Evolutionary conservation across 2,888 invertebrate species (phyloP).

Genomic region (Conomelus anceps): DNA sequence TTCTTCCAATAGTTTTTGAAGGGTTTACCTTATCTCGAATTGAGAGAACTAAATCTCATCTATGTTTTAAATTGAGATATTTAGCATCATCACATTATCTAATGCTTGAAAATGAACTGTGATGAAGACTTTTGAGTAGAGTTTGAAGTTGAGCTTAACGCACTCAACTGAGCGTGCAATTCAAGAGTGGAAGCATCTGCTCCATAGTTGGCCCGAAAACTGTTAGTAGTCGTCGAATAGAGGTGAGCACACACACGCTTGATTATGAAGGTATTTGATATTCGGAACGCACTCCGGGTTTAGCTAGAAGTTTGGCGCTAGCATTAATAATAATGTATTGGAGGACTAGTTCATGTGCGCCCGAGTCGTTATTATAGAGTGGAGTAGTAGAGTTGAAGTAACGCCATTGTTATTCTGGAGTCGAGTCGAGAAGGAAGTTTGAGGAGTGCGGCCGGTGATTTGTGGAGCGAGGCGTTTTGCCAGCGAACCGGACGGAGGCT

Average conservation of each 20-base stretch:
- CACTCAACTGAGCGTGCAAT: background rate
- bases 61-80: background rate
- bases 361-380: background rate
- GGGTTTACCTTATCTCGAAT: too few species aligned
- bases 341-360: background rate
- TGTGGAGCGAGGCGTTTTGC: background rate
- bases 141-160: background rate
- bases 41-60: too few species aligned
- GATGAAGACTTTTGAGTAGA: background rate
- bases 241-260: background rate
- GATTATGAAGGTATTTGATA: background rate
- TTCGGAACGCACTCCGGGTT: background rate
- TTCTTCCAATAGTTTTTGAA: too few species aligned
- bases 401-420: background rate
- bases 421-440: background rate
- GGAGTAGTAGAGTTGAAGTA: background rate
- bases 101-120: background rate
- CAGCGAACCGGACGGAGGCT: background rate
- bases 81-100: background rate
- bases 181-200: background rate
- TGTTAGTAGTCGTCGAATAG: too few species aligned
- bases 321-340: background rate
- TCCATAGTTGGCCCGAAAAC: background rate
- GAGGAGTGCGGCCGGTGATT: background rate
- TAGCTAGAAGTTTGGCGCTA: background rate